phyloP scores from a whole-genome alignment of 23 tunicate genomes.

The Trididemnum nubilum region DNA sequence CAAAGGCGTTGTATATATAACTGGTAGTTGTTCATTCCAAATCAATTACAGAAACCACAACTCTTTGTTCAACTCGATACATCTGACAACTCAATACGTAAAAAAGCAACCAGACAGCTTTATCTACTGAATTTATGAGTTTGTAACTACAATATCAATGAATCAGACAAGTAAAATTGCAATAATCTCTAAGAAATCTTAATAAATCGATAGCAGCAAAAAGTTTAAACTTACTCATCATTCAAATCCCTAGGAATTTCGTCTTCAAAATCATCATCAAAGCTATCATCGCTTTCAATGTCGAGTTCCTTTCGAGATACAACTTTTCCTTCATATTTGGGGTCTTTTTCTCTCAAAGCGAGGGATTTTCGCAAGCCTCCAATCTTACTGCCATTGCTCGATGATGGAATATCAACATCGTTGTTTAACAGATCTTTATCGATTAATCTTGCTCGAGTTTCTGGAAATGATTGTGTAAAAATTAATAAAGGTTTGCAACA shows the following conservation, averaged over 20 bases:
- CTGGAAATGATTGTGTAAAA: conserved; percentile 29
- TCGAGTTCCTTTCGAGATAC: conserved; percentile 44
- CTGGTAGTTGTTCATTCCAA: no score
- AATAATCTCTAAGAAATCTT: no score
- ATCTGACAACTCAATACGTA: no score
- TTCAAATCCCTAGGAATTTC: no score
- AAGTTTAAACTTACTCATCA: background rate
- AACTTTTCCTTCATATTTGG: conserved; percentile 39
- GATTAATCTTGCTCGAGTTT: conserved; percentile 55
- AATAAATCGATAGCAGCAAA: no score
- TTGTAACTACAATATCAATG: no score
- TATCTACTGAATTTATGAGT: no score
- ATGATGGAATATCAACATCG: conserved; percentile 13
- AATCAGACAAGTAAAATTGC: no score
- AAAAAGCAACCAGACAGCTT: no score
- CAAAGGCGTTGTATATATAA: no score
- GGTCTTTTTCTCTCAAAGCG: conserved; percentile 14
- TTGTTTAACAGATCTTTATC: conserved; percentile 35
- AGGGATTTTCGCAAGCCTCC: conserved; percentile 17
- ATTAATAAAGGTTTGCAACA: background rate
- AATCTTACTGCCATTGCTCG: background rate
- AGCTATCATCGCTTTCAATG: background rate
- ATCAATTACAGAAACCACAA: no score
- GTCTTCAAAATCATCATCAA: background rate
- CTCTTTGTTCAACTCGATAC: no score